These are phyloP conservation scores for Eptatretus atami DNA, from an alignment of 2,797 vertebrate species.

Conservation along the genomic window DNA sequence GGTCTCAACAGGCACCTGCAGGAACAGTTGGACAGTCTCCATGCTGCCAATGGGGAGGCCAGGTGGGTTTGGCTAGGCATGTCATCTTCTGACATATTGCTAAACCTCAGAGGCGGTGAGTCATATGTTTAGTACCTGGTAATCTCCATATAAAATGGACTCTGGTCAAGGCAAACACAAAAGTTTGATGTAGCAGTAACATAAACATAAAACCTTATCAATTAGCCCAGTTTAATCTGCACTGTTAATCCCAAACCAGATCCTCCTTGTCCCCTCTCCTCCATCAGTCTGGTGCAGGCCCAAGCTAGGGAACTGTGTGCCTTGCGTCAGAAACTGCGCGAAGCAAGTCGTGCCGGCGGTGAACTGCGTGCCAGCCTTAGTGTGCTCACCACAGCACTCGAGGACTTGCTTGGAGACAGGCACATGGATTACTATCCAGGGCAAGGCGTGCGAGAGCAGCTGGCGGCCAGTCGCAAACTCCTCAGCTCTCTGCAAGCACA, in stretches of 20 bases:
- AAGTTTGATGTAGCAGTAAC: no score
- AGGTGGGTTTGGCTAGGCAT: no score
- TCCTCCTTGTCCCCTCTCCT: no score
- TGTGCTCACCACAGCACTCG: constrained; percentile 39
- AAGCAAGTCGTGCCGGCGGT: constrained; percentile 27
- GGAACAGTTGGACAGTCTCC: constrained; percentile 22
- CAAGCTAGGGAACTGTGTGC: constrained; percentile 69
- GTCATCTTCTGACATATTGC: no score
- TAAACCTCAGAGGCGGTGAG: no score
- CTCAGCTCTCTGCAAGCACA: background rate
- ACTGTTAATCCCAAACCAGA: no score
- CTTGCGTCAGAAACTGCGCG: constrained; percentile 37
- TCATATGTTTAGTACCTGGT: no score
- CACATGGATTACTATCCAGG: constrained; percentile 70
- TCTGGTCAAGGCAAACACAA: no score
- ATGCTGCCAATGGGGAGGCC: background rate
- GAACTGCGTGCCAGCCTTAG: constrained; percentile 35
- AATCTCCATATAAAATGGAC: no score
- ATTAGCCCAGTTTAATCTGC: no score
- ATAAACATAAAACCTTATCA: no score
- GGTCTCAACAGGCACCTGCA: constrained; percentile 22
- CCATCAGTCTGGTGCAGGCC: constrained; percentile 31
- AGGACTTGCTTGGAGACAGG: constrained; percentile 45
- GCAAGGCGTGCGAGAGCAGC: constrained; percentile 49
- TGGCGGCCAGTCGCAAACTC: constrained; percentile 31